phyloP scores from a whole-genome alignment of 2,113 vertebrate species.

The Amazona guildingii region DNA sequence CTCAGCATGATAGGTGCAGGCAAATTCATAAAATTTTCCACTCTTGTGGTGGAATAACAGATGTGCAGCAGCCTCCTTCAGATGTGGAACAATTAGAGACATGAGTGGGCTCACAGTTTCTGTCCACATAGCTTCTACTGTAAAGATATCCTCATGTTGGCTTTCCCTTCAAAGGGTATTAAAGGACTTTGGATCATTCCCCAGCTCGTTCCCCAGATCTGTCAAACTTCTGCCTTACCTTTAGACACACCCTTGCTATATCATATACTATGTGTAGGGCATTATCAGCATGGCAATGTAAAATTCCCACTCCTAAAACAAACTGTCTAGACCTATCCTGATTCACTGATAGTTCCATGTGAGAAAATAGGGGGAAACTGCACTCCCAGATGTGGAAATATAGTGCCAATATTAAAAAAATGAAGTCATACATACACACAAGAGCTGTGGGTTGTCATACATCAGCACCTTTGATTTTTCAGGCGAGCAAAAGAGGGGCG shows the following conservation, averaged over 20 bases:
- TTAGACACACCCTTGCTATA: background rate
- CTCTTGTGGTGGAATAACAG: conserved; percentile 39
- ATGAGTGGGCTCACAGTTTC: conserved; percentile 18
- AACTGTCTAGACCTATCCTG: background rate
- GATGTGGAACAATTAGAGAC: conserved; percentile 32
- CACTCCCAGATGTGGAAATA: background rate
- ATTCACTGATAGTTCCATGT: background rate
- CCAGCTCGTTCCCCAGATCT: background rate
- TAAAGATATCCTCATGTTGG: background rate
- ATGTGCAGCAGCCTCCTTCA: conserved; percentile 31
- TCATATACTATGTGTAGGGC: background rate
- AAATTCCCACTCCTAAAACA: background rate
- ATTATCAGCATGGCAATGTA: fast-evolving
- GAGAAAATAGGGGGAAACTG: background rate
- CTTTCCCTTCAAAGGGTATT: background rate
- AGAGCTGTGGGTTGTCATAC: background rate
- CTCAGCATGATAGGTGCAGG: conserved; percentile 24
- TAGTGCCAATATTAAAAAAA: background rate
- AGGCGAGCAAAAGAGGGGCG: background rate
- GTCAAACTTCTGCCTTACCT: background rate
- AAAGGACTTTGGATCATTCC: background rate
- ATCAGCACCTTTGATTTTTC: background rate
- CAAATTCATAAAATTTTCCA: conserved; percentile 54
- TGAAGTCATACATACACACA: background rate
- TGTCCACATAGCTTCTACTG: background rate